Conservation (phyloP, 2,797 vertebrate genomes). For the Protonibea diacanthus region DNA sequence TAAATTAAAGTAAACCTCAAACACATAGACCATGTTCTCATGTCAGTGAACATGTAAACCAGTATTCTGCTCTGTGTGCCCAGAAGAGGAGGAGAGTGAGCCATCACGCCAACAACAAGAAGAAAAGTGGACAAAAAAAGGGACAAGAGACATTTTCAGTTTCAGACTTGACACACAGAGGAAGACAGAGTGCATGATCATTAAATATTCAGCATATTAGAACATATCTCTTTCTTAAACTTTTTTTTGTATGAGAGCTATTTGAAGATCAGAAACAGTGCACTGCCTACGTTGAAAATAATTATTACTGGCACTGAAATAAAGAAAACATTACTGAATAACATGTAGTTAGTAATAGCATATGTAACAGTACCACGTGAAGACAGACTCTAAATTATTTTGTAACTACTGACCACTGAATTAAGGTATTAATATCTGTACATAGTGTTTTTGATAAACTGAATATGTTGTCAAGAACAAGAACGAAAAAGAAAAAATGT, state of each 20-base stretch:
- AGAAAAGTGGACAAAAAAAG: conserved; percentile 41
- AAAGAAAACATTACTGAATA: conserved; percentile 1
- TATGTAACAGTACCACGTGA: conserved; percentile 30
- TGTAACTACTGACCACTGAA: conserved; percentile 36
- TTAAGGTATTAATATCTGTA: neutral
- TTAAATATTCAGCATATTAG: conserved; percentile 66
- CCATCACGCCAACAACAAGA: conserved; percentile 21
- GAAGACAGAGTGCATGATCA: conserved; percentile 57
- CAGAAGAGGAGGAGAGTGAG: conserved; percentile 23
- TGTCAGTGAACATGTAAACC: conserved; percentile 71
- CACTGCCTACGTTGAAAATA: conserved; percentile 47
- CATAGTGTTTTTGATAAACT: conserved; percentile 30
- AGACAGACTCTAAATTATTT: conserved; percentile 14
- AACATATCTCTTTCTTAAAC: conserved; percentile 46
- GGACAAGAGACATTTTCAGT: conserved; percentile 42
- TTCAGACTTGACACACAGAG: conserved; percentile 42
- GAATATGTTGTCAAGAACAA: conserved; percentile 6
- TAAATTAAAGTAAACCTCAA: conserved; percentile 69
- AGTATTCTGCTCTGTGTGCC: conserved; percentile 59
- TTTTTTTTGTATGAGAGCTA: conserved; percentile 31
- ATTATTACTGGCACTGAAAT: conserved; percentile 61
- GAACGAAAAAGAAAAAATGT: conserved; percentile 22
- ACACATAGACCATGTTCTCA: conserved; percentile 41
- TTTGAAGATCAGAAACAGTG: conserved; percentile 58
- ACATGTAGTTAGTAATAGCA: conserved; percentile 23